Percentiles rank a stretch among this genome's conserved stretches.
These are phyloP conservation scores for Diadophis punctatus DNA, from an alignment of 2,113 vertebrate genomes.

Conservation along the genomic window DNA sequence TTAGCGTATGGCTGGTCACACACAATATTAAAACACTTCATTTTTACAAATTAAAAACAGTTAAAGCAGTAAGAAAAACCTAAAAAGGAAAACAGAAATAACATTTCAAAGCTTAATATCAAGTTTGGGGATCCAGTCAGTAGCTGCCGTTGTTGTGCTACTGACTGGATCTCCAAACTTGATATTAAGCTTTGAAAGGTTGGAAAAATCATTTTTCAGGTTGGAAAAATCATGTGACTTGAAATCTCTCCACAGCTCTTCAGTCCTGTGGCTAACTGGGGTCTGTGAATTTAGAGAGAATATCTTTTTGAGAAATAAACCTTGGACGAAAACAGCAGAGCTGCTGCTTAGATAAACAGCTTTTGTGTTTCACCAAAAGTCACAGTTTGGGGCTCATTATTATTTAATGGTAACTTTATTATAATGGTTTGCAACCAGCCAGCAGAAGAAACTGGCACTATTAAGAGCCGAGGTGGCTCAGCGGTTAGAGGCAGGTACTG, in stretches of 20 bases:
- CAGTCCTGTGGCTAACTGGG: not conserved
- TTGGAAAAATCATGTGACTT: accelerated
- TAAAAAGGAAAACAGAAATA: no score
- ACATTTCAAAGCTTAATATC: no score
- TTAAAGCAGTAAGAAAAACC: no score
- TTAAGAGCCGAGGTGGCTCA: no score
- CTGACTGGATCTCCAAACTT: no score
- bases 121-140: no score
- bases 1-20: no score
- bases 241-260: not conserved
- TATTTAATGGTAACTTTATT: not conserved
- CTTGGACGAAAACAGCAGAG: not conserved
- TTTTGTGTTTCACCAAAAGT: not conserved
- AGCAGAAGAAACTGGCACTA: not conserved
- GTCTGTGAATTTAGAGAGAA: not conserved
- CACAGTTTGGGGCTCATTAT: not conserved
- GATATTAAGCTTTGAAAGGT: no score
- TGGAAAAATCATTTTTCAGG: not conserved
- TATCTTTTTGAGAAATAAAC: not conserved
- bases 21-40: no score
- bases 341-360: not conserved
- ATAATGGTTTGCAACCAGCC: not conserved
- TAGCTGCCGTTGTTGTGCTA: no score
- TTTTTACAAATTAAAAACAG: no score
- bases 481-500: no score